A percentile compares a stretch with the other conserved stretches of the same genome.
phyloP scores from a whole-genome alignment of 2,888 invertebrate genomes.

The Nymphalis c-album region DNA sequence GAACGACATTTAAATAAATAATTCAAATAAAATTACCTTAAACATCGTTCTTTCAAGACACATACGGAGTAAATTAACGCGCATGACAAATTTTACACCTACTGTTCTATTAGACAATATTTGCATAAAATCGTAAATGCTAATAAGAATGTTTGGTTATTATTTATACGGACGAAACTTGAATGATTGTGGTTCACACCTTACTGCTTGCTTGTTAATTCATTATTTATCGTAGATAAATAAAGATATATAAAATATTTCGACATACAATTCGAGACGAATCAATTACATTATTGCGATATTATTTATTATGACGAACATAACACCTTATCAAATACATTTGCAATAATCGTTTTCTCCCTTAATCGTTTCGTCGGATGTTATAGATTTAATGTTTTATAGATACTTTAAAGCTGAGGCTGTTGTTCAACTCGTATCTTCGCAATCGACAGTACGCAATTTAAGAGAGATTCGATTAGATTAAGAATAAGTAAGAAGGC shows the following conservation, averaged over 20 bases:
- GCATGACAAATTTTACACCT: constrained; percentile 32
- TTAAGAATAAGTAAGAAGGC: constrained; percentile 58
- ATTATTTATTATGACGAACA: constrained; percentile 1
- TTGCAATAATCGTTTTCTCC: constrained; percentile 44
- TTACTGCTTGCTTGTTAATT: constrained; percentile 26
- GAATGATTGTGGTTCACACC: constrained; percentile 27
- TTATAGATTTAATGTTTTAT: constrained; percentile 22
- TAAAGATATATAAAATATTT: background rate
- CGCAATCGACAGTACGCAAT: constrained; percentile 39
- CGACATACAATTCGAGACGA: background rate
- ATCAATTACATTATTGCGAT: background rate
- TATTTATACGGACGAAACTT: constrained; percentile 17
- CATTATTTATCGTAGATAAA: constrained; percentile 19
- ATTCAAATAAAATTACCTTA: constrained; percentile 16
- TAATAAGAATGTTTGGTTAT: constrained; percentile 33
- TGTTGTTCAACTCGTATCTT: constrained; percentile 23
- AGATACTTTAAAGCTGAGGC: constrained; percentile 18
- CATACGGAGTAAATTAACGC: constrained; percentile 19
- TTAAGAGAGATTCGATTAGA: constrained; percentile 63
- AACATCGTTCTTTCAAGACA: constrained; percentile 9
- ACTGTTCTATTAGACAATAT: constrained; percentile 27
- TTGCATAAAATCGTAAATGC: constrained; percentile 36
- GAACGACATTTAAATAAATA: background rate
- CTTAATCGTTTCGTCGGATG: constrained; percentile 40
- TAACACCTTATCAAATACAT: constrained; percentile 25